Conservation (phyloP, 2,888 invertebrate species). For the Noctua comes region DNA sequence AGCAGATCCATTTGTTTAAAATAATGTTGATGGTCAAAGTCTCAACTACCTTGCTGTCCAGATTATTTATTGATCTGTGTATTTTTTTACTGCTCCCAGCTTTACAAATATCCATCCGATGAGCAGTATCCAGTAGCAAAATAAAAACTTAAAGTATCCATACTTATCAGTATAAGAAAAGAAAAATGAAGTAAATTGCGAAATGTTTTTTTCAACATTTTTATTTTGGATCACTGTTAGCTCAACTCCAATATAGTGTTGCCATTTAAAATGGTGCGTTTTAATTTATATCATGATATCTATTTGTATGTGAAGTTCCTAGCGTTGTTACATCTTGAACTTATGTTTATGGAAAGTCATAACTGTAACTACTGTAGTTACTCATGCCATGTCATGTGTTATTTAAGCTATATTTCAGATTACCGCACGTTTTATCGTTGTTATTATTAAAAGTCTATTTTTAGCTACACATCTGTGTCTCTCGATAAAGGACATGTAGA, state of each 20-base stretch:
- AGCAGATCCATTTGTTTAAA: neutral
- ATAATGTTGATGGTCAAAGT: neutral
- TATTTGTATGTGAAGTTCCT: neutral
- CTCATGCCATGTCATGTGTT: slow-evolving; percentile 21
- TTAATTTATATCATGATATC: neutral
- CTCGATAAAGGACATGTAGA: slow-evolving; percentile 66
- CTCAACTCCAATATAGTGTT: neutral
- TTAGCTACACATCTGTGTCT: slow-evolving; percentile 75
- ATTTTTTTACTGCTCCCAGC: neutral
- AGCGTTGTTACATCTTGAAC: neutral
- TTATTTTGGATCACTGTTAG: too few species aligned
- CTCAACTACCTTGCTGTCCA: neutral
- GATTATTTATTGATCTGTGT: neutral
- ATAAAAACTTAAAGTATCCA: neutral
- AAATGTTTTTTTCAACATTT: too few species aligned
- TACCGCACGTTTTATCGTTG: slow-evolving; percentile 68
- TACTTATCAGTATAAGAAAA: neutral
- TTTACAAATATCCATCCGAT: neutral
- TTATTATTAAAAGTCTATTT: slow-evolving; percentile 73
- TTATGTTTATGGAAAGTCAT: neutral
- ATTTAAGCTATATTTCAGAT: slow-evolving; percentile 52
- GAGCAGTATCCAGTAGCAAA: too few species aligned
- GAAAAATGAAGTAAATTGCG: too few species aligned
- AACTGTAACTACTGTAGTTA: neutral
- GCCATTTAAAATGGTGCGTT: too few species aligned